Conservation (phyloP, 2,113 vertebrate genomes). For the Fulmarus glacialis region DNA sequence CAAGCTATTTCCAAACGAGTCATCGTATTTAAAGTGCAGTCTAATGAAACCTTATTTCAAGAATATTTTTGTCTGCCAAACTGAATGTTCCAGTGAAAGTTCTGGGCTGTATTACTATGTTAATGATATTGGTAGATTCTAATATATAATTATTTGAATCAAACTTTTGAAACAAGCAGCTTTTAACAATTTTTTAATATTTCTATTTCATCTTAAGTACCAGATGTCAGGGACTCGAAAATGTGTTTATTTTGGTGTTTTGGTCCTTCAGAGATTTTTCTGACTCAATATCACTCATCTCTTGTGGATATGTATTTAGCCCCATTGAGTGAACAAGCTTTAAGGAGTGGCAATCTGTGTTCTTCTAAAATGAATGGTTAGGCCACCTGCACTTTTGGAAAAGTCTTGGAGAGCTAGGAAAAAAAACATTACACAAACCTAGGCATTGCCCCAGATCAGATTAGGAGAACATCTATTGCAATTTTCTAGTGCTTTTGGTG, state of each 20-base stretch:
- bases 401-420: background rate
- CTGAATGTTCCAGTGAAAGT: slow-evolving; percentile 19
- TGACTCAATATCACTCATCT: slow-evolving; percentile 50
- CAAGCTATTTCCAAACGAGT: slow-evolving; percentile 47
- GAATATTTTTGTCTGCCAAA: slow-evolving; percentile 50
- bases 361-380: slow-evolving; percentile 59
- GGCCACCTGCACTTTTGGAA: slow-evolving; percentile 68
- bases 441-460: background rate
- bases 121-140: slow-evolving; percentile 38
- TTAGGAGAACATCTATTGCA: background rate
- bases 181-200: slow-evolving; percentile 69
- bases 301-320: slow-evolving; percentile 56
- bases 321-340: slow-evolving; percentile 52
- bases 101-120: slow-evolving; percentile 14
- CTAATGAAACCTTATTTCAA: slow-evolving; percentile 62
- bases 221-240: slow-evolving; percentile 73
- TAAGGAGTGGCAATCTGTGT: slow-evolving; percentile 55
- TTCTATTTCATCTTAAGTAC: slow-evolving; percentile 68
- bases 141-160: slow-evolving; percentile 67
- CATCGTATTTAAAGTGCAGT: slow-evolving; percentile 29
- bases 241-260: slow-evolving; percentile 69
- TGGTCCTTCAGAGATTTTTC: slow-evolving; percentile 67
- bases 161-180: slow-evolving; percentile 66
- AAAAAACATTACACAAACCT: background rate
- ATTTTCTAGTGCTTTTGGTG: background rate